Base-by-base conservation (phyloP, 2,888 invertebrate species). In the Tholera decimalis region DNA sequence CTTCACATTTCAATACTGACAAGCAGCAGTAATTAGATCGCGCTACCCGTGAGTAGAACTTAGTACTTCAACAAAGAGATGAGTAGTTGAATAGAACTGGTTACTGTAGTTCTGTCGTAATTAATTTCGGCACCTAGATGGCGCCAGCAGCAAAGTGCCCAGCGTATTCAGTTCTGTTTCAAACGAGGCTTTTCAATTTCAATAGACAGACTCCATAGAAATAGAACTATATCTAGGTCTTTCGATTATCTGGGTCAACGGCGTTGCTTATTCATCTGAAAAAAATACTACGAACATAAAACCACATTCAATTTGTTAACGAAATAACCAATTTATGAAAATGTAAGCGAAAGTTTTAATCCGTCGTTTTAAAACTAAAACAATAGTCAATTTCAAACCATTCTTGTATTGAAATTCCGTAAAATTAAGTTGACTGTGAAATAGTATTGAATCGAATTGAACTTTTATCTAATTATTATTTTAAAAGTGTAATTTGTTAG, bases 1-100 rank as follows among this genome's bases (percentile, higher is more conserved):
- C 39, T 62, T 66, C 61, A 76, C 72, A 71, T 73, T 79, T 80
- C 70, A 79, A 71, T 79, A 73, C 77, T 73, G 73, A 79, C 79
- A 77, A 76, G 73, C 71, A 64, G 72, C 60, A 74, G 71, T 79
- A 89, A 89, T 89, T 89, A 88, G 88, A 85, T 86, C 83, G 72
- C 69, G 79, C 77, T 82, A 76, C 77, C 75, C 64, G 77, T 81
- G 81, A 84, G 86, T 84, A 81, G 83, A 85, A 83, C 82, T 85
- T 79, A 73, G 70, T 33, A 65, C 67, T 76, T 79, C 50, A 61
- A 77, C 83, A 77, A 73, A 82, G 80, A 73, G 72, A 64, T 56
- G 57, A 72, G 68, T 58, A 66, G 64, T 33, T 70, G 66, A 77
- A 80, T 83, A 61, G 82, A 68, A 72, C 64, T 44, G 33, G 68